phyloP scores from a whole-genome alignment of 1,140 invertebrate genomes.

The Hesperophylax magnus region DNA sequence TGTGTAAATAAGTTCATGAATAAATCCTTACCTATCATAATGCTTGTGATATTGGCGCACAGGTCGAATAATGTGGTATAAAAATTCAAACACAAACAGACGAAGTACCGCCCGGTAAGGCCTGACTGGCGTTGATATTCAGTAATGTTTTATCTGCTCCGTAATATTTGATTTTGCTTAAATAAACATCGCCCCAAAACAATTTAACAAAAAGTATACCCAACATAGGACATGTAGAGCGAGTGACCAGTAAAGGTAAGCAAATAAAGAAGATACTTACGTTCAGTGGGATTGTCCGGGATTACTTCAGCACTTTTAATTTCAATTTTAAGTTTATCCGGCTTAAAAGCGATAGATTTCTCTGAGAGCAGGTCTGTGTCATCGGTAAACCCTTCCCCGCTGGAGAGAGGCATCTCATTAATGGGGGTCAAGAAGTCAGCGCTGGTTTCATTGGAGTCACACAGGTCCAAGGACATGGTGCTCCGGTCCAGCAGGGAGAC shows the following conservation, averaged over 20 bases:
- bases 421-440: conserved; percentile 70
- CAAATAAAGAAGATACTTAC: conserved; percentile 35
- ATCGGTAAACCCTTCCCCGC: conserved; percentile 51
- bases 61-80: too few relatives aligned
- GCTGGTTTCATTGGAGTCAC: conserved; percentile 69
- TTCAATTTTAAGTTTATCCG: conserved; percentile 49
- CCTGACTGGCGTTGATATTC: too few relatives aligned
- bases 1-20: too few relatives aligned
- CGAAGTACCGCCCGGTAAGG: too few relatives aligned
- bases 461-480: conserved; percentile 67
- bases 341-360: conserved; percentile 44
- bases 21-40: too few relatives aligned
- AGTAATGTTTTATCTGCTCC: too few relatives aligned
- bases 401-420: conserved; percentile 69
- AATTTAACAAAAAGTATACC: too few relatives aligned
- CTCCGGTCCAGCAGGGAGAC: conserved; percentile 62
- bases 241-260: too few relatives aligned
- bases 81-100: too few relatives aligned
- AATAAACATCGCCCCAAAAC: too few relatives aligned
- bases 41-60: too few relatives aligned
- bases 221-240: background rate
- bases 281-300: conserved; percentile 47
- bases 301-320: conserved; percentile 45
- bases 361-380: conserved; percentile 49
- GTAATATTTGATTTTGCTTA: too few relatives aligned